Percentiles rank a stretch among this genome's conserved stretches.
Evolutionary conservation across 2,797 vertebrate species (phyloP).

Genomic region (Psittacula derbiana): DNA sequence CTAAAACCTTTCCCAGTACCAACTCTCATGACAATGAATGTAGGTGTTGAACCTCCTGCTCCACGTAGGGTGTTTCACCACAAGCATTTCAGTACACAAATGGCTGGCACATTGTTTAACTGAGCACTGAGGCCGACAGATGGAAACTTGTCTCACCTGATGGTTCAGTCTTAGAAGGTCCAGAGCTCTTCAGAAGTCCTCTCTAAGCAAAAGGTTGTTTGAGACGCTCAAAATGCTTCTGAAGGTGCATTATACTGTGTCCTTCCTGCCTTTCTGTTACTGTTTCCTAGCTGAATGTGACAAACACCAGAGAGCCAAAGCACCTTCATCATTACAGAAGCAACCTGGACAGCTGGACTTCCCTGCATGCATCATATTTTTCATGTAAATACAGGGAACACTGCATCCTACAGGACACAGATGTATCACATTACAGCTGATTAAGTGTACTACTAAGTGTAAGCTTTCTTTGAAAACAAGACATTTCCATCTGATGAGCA

Average conservation of each 20-base stretch:
- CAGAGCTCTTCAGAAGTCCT: background rate
- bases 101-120: background rate
- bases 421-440: background rate
- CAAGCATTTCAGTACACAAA: background rate
- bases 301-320: background rate
- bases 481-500: background rate
- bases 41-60: background rate
- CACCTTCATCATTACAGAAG: background rate
- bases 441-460: background rate
- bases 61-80: background rate
- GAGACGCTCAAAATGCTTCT: background rate
- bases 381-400: background rate
- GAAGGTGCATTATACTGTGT: rapidly evolving
- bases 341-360: background rate
- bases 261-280: background rate
- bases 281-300: background rate
- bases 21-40: background rate
- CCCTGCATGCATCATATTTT: background rate
- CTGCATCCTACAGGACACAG: background rate
- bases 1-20: background rate
- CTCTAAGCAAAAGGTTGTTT: background rate
- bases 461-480: background rate
- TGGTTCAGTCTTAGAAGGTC: background rate
- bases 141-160: background rate
- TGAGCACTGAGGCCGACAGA: background rate